These are phyloP conservation scores for Falco berigora DNA, from an alignment of 2,797 vertebrate genomes.

Conservation along the genomic window DNA sequence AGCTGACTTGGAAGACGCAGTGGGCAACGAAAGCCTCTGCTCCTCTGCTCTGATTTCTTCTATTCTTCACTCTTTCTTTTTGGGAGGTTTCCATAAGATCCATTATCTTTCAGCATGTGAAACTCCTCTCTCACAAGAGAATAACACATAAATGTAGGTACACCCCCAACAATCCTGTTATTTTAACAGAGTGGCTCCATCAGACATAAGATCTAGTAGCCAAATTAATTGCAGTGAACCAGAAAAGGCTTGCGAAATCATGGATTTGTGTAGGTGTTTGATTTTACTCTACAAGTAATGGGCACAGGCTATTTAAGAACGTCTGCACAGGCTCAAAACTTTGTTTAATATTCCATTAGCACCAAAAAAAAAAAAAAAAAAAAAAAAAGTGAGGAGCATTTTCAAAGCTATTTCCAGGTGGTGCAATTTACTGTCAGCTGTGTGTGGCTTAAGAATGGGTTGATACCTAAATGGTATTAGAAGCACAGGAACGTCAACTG, in stretches of 20 bases:
- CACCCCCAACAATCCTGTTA: neutral
- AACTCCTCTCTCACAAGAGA: neutral
- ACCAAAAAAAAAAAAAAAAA: neutral
- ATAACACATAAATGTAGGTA: neutral
- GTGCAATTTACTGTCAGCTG: neutral
- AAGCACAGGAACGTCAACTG: neutral
- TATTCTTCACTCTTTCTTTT: neutral
- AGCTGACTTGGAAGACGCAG: neutral
- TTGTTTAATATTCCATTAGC: neutral
- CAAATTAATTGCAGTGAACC: neutral
- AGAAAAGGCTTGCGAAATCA: neutral
- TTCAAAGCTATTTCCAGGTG: neutral
- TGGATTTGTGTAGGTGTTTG: neutral
- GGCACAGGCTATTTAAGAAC: neutral
- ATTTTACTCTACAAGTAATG: neutral
- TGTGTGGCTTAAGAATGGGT: neutral
- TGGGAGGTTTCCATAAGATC: neutral
- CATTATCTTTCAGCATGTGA: neutral
- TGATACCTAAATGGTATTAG: neutral
- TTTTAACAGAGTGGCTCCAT: neutral
- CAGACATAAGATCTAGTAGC: neutral
- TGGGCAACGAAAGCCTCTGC: neutral
- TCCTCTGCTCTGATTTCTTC: neutral
- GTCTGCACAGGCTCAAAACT: neutral
- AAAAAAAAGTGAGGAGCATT: neutral